Base-by-base conservation (phyloP, 2,888 invertebrate genomes). In the Pristionchus arcanus region DNA sequence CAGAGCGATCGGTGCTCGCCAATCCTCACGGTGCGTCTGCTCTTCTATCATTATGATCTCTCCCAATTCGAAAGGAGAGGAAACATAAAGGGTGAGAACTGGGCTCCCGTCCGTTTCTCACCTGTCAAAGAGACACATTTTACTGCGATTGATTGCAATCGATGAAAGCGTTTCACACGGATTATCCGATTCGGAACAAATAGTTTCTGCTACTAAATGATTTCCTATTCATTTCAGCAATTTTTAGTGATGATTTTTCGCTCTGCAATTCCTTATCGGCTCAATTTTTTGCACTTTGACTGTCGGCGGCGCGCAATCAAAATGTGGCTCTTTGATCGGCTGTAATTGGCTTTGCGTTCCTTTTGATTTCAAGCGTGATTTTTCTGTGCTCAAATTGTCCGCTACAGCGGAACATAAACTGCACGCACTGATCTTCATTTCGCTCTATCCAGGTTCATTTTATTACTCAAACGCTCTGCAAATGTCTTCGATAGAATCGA, bases 301-400 rank as follows among this genome's bases (percentile, higher is more conserved):
- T 63, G 63, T 25, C 63, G 25, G 63, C n/a, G n/a, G n/a, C n/a
- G 59, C n/a, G 11, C 59, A 21, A 5, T 59, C 59, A 19, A 25
- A 59, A 59, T 59, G 19, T 25, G 59, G 21, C 59, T 63, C 63
- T 63, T 63, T 63, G 63, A 63, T 63, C 63, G 9, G 2, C 25
- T 63, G 63, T 63, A 63, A 63, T 63, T n/a, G 63, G 25, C 63
- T 63, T 63, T 63, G 63, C 55, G 55, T 55, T 63, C n/a, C 63
- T 11, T 63, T 63, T 63, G n/a, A 63, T 25, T 63, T n/a, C n/a
- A n/a, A 63, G 63, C 63, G 63, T n/a, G 63, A 63, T 63, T 63
- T 63, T 63, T 63, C 42, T 49, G n/a, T 25, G 63, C 25, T 0
- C 21, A 25, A 59, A 59, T 21, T 9, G 63, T 1, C 11, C 63